These are phyloP conservation scores for Caradrina clavipalpis DNA, from an alignment of 2,888 invertebrate species.

Conservation along the genomic window DNA sequence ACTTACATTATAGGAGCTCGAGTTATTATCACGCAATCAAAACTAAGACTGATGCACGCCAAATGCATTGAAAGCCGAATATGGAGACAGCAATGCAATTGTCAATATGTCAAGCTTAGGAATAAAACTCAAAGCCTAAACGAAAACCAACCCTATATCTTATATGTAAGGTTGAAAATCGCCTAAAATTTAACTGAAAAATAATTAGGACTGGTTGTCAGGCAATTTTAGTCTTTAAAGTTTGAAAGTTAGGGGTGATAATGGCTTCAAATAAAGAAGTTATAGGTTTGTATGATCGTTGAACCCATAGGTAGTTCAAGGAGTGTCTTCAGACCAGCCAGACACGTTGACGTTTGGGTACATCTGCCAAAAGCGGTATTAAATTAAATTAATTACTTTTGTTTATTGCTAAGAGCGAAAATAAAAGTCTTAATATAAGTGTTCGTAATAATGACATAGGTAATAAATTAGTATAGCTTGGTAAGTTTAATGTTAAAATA, in stretches of 20 bases:
- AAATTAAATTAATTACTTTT: conserved; percentile 39
- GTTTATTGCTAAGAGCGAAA: conserved; percentile 34
- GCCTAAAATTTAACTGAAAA: neutral
- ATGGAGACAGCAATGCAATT: conserved; percentile 35
- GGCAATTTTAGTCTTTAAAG: conserved; percentile 5
- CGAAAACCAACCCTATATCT: neutral
- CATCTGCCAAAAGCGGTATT: conserved; percentile 54
- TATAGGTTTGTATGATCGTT: conserved; percentile 42
- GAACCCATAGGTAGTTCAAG: conserved; percentile 58
- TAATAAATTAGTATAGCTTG: conserved; percentile 8
- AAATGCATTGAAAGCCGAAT: conserved; percentile 49
- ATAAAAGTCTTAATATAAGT: conserved; percentile 23
- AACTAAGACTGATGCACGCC: conserved; percentile 49
- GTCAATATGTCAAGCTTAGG: conserved; percentile 37
- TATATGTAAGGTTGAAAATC: neutral
- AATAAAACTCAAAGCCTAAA: conserved; percentile 1
- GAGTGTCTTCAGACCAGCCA: conserved; percentile 45
- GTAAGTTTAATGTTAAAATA: neutral
- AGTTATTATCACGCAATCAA: conserved; percentile 38
- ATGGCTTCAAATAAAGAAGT: conserved; percentile 6
- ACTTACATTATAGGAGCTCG: conserved; percentile 34
- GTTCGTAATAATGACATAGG: conserved; percentile 15
- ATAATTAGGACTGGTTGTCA: neutral
- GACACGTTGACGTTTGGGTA: conserved; percentile 60
- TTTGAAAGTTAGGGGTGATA: rapidly evolving